Conservation (phyloP, 2,888 invertebrate species). For the Sminthurinus aureus region DNA sequence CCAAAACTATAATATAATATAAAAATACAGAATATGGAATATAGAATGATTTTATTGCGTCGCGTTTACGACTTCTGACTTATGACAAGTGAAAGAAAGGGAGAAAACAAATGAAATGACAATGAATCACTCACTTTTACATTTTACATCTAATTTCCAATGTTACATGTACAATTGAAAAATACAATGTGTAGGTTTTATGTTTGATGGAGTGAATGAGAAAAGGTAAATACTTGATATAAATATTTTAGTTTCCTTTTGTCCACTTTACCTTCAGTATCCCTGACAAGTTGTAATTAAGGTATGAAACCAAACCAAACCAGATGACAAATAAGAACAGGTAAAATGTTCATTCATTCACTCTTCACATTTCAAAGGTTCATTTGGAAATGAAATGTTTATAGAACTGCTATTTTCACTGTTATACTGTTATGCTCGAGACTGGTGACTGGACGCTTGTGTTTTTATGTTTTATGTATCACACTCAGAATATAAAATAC, state of each 20-base stretch:
- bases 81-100: too few species aligned
- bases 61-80: too few species aligned
- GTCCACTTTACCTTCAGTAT: slow-evolving; percentile 1
- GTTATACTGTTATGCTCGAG: neutral
- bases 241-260: slow-evolving; percentile 25
- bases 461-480: neutral
- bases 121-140: too few species aligned
- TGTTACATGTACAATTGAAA: too few species aligned
- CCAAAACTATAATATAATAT: too few species aligned
- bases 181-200: too few species aligned
- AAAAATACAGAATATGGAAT: too few species aligned
- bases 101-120: too few species aligned
- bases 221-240: slow-evolving; percentile 5
- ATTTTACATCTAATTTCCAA: too few species aligned
- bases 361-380: neutral
- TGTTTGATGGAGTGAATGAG: too few species aligned
- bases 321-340: slow-evolving; percentile 26
- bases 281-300: slow-evolving; percentile 32
- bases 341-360: neutral
- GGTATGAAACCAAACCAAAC: slow-evolving; percentile 16
- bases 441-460: too few species aligned
- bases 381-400: neutral
- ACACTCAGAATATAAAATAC: neutral
- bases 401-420: neutral
- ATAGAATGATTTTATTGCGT: too few species aligned